phyloP scores from a whole-genome alignment of 2,113 vertebrate species.

The Chascanopsetta lugubris region DNA sequence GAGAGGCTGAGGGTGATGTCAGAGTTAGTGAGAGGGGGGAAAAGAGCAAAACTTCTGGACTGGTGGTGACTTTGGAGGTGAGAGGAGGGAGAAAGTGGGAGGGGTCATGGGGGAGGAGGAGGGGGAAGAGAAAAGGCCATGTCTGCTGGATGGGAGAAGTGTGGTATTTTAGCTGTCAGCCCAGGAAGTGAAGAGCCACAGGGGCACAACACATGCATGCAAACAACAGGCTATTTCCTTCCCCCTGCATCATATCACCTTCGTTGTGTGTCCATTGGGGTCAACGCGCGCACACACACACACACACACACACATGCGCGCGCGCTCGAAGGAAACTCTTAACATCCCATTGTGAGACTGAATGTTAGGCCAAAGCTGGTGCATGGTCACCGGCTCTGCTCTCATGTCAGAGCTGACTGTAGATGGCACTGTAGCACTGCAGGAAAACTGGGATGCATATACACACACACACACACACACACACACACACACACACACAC shows the following conservation, averaged over 20 bases:
- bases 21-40: slow-evolving; percentile 27
- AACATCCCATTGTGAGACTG: slow-evolving; percentile 65
- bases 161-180: slow-evolving; percentile 64
- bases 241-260: slow-evolving; percentile 56
- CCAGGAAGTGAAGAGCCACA: slow-evolving; percentile 53
- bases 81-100: background rate
- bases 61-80: slow-evolving; percentile 7
- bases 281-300: background rate
- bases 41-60: slow-evolving; percentile 28
- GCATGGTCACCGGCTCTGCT: slow-evolving; percentile 43
- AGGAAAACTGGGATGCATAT: background rate
- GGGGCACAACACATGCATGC: slow-evolving; percentile 19
- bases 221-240: slow-evolving; percentile 52
- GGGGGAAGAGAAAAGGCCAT: slow-evolving; percentile 58
- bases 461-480: slow-evolving; percentile 1
- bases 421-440: slow-evolving; percentile 78
- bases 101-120: background rate
- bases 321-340: slow-evolving; percentile 38
- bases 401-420: slow-evolving; percentile 32
- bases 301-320: slow-evolving; percentile 4
- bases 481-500: background rate
- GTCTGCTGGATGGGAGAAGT: slow-evolving; percentile 48
- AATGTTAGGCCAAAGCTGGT: slow-evolving; percentile 54
- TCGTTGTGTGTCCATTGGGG: slow-evolving; percentile 39
- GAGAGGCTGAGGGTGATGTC: slow-evolving; percentile 25